Conservation (phyloP, 1,140 invertebrate genomes). For the Drosophila arawakana region DNA sequence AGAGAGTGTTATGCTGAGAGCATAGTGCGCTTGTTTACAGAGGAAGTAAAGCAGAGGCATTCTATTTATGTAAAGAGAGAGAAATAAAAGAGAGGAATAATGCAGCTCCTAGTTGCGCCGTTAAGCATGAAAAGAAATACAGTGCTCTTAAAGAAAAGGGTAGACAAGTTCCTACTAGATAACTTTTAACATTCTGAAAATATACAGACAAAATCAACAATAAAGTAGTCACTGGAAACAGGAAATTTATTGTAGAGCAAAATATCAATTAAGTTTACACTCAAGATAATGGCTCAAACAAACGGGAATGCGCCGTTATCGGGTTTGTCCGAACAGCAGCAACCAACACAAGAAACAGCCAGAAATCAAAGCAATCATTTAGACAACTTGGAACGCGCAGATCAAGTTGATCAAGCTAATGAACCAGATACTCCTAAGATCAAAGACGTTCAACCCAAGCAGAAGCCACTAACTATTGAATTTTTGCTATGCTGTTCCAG, state of each 20-base stretch:
- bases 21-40: too few relatives aligned
- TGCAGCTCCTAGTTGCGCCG: too few relatives aligned
- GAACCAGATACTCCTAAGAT: neutral
- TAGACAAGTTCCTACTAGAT: too few relatives aligned
- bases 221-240: conserved; percentile 7
- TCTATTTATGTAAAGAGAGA: too few relatives aligned
- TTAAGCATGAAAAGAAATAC: too few relatives aligned
- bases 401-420: neutral
- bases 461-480: neutral
- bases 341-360: neutral
- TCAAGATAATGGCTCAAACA: conserved; percentile 13
- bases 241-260: conserved; percentile 6
- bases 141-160: too few relatives aligned
- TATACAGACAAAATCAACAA: neutral
- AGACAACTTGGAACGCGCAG: neutral
- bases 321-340: neutral
- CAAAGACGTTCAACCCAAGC: neutral
- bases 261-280: conserved; percentile 11
- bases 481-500: neutral
- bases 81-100: too few relatives aligned
- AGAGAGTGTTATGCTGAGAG: too few relatives aligned
- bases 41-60: too few relatives aligned
- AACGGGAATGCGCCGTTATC: conserved; percentile 13
- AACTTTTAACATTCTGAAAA: neutral
- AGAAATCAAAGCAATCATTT: conserved; percentile 1